A percentile compares a stretch with the other conserved stretches of the same genome.
Conservation (phyloP, 2,113 vertebrate genomes). For the Thunnus thynnus region DNA sequence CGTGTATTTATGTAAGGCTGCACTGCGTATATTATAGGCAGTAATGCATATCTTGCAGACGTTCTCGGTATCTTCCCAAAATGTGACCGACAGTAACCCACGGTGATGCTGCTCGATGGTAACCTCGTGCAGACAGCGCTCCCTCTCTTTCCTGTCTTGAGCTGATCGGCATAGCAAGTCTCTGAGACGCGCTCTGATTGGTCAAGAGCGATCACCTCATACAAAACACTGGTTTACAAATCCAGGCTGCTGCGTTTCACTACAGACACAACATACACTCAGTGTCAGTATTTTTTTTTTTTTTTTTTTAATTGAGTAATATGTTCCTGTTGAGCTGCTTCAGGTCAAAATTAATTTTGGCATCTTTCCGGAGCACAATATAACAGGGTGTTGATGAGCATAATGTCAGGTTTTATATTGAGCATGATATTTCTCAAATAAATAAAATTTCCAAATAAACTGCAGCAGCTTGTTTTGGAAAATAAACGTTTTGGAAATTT, state of each 20-base stretch:
- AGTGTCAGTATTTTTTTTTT: not conserved
- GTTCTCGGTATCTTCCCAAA: not conserved
- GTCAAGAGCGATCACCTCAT: conserved; percentile 94
- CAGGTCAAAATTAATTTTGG: not conserved
- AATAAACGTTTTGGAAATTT: not conserved
- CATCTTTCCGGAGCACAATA: not conserved
- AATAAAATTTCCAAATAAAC: not conserved
- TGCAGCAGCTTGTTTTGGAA: not conserved
- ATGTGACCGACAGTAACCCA: conserved; percentile 84
- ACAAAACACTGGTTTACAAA: conserved; percentile 83
- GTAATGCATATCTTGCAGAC: not conserved
- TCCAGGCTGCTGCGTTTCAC: conserved; percentile 39
- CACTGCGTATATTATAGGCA: not conserved
- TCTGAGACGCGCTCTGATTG: conserved; percentile 88
- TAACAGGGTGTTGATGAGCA: not conserved
- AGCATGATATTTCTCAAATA: not conserved
- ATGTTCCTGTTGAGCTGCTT: not conserved
- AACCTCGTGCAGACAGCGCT: conserved; percentile 84
- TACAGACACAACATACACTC: conserved; percentile 41
- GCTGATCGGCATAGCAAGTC: conserved; percentile 78
- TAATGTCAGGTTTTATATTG: not conserved
- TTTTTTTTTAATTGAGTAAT: not conserved
- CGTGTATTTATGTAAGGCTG: not conserved
- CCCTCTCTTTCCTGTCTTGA: conserved; percentile 70
- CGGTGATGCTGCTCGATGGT: conserved; percentile 84